Percentiles rank a stretch among this genome's conserved stretches.
These are phyloP conservation scores for Spatulosminthurus flaviceps DNA, from an alignment of 2,888 invertebrate species.

Conservation along the genomic window DNA sequence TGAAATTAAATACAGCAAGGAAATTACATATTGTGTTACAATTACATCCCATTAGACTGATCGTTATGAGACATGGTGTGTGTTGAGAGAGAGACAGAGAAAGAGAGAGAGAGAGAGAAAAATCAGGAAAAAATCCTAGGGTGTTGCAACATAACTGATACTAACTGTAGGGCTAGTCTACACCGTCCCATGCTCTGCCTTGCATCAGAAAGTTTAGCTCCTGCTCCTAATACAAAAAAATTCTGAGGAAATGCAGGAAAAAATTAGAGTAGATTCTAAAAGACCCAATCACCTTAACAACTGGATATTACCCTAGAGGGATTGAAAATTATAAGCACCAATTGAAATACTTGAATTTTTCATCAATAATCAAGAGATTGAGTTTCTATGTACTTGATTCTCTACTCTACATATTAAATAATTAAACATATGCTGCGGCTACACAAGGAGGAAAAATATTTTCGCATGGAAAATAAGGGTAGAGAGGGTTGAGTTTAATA, in stretches of 20 bases:
- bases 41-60: conserved; percentile 14
- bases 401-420: too few species aligned
- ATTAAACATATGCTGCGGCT: too few species aligned
- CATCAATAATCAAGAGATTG: not conserved
- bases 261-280: too few species aligned
- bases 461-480: too few species aligned
- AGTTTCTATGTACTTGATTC: not conserved
- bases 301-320: conserved; percentile 1
- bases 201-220: too few species aligned
- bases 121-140: not conserved
- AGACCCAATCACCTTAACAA: too few species aligned
- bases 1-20: not conserved
- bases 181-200: not conserved
- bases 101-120: too few species aligned
- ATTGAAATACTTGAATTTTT: not conserved
- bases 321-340: not conserved
- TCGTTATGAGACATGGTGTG: not conserved
- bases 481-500: too few species aligned
- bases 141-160: not conserved
- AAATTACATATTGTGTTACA: conserved; percentile 14
- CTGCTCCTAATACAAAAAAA: too few species aligned
- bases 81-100: too few species aligned
- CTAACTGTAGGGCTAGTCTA: not conserved
- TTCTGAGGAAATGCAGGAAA: too few species aligned
- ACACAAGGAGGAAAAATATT: too few species aligned